Evolutionary conservation across 2,113 vertebrate species (phyloP), one percentile per base, ranked within the genome.

Genomic region (Calidris pugnax): DNA sequence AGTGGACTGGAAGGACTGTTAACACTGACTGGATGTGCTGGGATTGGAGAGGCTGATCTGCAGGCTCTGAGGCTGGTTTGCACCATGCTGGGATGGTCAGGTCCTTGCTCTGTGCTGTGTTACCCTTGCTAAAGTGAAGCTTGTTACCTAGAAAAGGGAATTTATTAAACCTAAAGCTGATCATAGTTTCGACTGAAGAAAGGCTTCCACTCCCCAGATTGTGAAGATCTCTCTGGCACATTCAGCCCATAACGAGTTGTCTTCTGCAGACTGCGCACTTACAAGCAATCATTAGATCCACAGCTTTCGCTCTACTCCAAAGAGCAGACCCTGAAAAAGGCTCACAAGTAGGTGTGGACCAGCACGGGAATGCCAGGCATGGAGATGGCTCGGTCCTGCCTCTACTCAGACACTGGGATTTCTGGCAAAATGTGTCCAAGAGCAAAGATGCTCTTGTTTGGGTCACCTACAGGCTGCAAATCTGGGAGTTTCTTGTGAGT

Each of bases 321-420:
- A 43, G 12, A 60, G 6, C 53, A 85, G 39, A 60, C 43, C 21
- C 37, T 59, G n/a, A 24, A 78, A 55, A 33, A 79, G 10, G 4
- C 9, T 30, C 39, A 13, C 0, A 2, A 48, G 16, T 6, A 43
- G 32, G 26, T 72, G 35, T 82, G 85, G 78, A 87, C 9, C 39
- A 90, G 47, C 8, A 14, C 32, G 81, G 51, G 51, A 69, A 43
- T 72, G 43, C 23, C 77, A 75, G 14, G 12, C 6, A 4, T n/a
- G 37, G n/a, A 26, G 33, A 7, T 0, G 0, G 24, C 32, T 41
- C 35, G 3, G 28, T 78, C 28, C 74, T 91, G 26, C 30, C 35
- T 66, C 23, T 77, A 1, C 33, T 72, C 23, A 4, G 9, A 33
- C 43, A 22, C 21, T 26, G 28, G 10, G 26, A 35, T 37, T 77